phyloP scores from a whole-genome alignment of 2,113 vertebrate species.

The Microcebus murinus region DNA sequence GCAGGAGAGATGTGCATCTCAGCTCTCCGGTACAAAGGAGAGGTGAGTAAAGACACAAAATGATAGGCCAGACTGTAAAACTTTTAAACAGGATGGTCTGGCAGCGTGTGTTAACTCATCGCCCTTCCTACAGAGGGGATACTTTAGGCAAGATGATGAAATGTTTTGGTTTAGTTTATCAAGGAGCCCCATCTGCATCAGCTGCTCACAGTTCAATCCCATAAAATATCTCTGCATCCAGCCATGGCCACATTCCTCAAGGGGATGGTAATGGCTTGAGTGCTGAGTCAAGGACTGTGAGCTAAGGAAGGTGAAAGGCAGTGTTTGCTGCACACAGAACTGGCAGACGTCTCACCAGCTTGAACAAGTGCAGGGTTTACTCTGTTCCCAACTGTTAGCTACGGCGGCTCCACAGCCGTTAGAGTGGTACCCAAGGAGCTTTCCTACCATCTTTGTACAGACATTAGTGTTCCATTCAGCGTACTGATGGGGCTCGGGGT shows the following conservation, averaged over 20 bases:
- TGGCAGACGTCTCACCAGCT: not conserved
- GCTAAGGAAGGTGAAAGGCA: not conserved
- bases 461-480: not conserved
- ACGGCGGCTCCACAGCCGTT: not conserved
- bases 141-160: not conserved
- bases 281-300: slow-evolving; percentile 8
- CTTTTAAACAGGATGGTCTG: not conserved
- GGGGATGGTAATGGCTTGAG: not conserved
- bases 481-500: not conserved
- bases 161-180: not conserved
- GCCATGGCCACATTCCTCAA: not conserved
- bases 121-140: not conserved
- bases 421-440: not conserved
- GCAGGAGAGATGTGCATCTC: not conserved
- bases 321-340: not conserved
- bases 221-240: not conserved
- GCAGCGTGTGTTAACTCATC: fast-evolving
- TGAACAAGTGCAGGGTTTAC: slow-evolving; percentile 48
- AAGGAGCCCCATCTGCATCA: not conserved
- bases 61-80: not conserved
- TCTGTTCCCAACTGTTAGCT: not conserved
- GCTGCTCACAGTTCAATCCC: not conserved
- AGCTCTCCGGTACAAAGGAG: not conserved
- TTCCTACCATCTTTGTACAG: not conserved
- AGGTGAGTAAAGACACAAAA: not conserved